Percentiles rank a stretch among this genome's conserved stretches.
These are phyloP conservation scores for Aporrectodea caliginosa DNA, from an alignment of 1,140 invertebrate genomes.

Conservation along the genomic window DNA sequence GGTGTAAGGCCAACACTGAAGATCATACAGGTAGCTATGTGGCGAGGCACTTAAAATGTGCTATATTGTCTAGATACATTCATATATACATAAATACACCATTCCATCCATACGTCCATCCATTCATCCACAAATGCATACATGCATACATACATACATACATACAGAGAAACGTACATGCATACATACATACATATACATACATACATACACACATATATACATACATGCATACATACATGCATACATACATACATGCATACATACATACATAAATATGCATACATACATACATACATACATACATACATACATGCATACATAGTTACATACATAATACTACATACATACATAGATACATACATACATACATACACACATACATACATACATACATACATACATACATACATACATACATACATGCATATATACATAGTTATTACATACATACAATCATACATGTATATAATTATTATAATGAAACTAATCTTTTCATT, in stretches of 20 bases:
- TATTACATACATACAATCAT: background rate
- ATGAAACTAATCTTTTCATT: too few relatives aligned
- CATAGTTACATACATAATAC: background rate
- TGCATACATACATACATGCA: background rate
- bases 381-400: background rate
- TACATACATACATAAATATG: background rate
- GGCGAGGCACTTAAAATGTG: too few relatives aligned
- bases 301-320: background rate
- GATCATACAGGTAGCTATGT: too few relatives aligned
- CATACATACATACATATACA: background rate
- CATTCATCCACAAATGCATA: background rate
- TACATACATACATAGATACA: background rate
- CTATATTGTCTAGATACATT: background rate
- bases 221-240: background rate
- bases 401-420: background rate
- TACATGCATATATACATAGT: background rate
- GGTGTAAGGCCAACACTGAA: too few relatives aligned
- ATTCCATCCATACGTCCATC: background rate
- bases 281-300: conserved; percentile 1
- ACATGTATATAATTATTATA: too few relatives aligned
- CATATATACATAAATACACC: background rate
- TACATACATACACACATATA: background rate
- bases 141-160: background rate
- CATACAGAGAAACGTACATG: background rate
- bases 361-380: conserved; percentile 1